Percentiles rank a stretch among this genome's conserved stretches.
phyloP scores from a whole-genome alignment of 2,797 vertebrate genomes.

The Smutsia gigantea region DNA sequence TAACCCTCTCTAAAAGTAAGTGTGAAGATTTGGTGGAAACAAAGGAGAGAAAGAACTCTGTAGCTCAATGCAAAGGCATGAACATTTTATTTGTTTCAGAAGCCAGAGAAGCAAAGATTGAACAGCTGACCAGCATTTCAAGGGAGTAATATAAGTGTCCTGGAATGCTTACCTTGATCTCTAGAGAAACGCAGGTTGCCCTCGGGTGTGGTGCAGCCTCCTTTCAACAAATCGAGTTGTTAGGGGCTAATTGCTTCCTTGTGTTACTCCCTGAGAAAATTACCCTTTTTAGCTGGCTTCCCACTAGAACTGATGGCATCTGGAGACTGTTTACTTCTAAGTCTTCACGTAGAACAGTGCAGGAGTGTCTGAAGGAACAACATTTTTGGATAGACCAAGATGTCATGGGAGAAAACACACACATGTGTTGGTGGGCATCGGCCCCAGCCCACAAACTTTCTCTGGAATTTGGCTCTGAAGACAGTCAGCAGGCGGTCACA shows the following conservation, averaged over 20 bases:
- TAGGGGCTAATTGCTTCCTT: not conserved
- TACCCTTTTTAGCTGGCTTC: conserved; percentile 21
- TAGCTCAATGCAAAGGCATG: not conserved
- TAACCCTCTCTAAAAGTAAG: not conserved
- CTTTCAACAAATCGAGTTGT: conserved; percentile 41
- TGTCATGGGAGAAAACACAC: not conserved
- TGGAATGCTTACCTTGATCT: not conserved
- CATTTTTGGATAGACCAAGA: conserved; percentile 6
- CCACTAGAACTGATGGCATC: not conserved
- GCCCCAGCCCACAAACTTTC: not conserved
- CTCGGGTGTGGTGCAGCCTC: not conserved
- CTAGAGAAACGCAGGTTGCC: not conserved
- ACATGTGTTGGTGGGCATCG: not conserved
- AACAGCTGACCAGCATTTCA: not conserved
- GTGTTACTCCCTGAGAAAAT: not conserved
- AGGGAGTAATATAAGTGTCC: not conserved
- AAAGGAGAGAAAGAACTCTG: not conserved
- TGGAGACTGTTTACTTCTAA: not conserved
- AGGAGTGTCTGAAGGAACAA: not conserved
- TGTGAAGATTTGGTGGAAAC: not conserved
- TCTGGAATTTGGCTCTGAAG: not conserved
- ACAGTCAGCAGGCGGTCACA: not conserved
- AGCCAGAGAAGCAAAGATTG: not conserved
- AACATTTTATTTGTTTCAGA: not conserved
- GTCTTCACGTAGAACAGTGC: not conserved